A percentile compares a stretch with the other conserved stretches of the same genome.
phyloP scores from a whole-genome alignment of 2,888 invertebrate species.

The Willowsia nigromaculata region DNA sequence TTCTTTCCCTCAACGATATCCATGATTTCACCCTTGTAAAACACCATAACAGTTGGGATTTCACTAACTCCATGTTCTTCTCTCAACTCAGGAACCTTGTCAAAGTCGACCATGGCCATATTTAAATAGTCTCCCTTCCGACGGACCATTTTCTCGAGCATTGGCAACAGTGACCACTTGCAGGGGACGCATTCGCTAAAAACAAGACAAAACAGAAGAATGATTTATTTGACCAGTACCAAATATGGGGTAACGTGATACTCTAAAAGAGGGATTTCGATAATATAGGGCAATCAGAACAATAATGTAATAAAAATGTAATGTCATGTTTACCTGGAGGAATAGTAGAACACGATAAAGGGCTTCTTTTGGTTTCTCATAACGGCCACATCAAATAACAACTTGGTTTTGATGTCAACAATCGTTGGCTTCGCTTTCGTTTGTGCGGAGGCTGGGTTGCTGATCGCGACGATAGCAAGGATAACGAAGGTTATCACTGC shows the following conservation, averaged over 20 bases:
- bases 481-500: neutral
- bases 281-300: neutral
- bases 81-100: conserved; percentile 65
- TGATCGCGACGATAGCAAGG: conserved; percentile 9
- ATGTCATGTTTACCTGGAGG: conserved; percentile 58
- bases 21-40: conserved; percentile 66
- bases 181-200: conserved; percentile 63
- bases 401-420: conserved; percentile 61
- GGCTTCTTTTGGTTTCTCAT: conserved; percentile 71
- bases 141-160: conserved; percentile 71
- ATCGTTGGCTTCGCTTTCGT: conserved; percentile 37
- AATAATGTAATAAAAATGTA: neutral
- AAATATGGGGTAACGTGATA: neutral
- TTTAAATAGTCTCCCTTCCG: conserved; percentile 54
- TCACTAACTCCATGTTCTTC: conserved; percentile 59
- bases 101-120: conserved; percentile 65
- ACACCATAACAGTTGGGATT: conserved; percentile 63
- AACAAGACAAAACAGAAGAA: neutral
- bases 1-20: conserved; percentile 66
- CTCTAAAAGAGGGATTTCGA: neutral
- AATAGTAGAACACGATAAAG: conserved; percentile 72
- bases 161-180: conserved; percentile 68
- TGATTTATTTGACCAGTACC: too few species aligned
- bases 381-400: conserved; percentile 69
- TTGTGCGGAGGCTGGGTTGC: neutral